phyloP scores from a whole-genome alignment of 2,113 vertebrate species.

The Tricholaema leucomelas region DNA sequence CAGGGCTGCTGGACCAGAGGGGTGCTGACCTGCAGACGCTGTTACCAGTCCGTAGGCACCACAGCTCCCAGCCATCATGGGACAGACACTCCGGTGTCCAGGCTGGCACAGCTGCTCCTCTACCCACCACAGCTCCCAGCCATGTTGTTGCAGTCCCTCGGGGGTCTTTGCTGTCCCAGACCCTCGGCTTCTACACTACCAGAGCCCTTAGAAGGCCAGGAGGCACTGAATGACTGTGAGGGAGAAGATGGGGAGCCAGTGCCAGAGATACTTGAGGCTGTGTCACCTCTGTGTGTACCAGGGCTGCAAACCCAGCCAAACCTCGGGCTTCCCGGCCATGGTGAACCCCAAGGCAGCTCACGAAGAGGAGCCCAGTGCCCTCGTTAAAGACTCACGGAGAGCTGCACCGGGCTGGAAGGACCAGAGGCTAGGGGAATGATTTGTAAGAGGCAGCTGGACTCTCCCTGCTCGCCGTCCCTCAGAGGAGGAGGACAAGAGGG shows the following conservation, averaged over 20 bases:
- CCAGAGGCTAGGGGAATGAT: background rate
- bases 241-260: background rate
- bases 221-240: accelerated
- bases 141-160: background rate
- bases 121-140: background rate
- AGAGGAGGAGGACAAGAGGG: background rate
- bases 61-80: background rate
- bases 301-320: background rate
- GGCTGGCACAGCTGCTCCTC: too few relatives aligned
- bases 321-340: accelerated
- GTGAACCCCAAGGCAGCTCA: too few relatives aligned
- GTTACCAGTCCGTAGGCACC: background rate
- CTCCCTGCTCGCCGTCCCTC: background rate
- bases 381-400: too few relatives aligned
- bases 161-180: background rate
- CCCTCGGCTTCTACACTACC: background rate
- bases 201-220: background rate
- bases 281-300: accelerated
- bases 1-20: background rate
- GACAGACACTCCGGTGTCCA: background rate
- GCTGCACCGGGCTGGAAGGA: background rate
- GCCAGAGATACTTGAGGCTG: accelerated
- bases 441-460: background rate
- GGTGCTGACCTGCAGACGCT: background rate
- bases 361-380: too few relatives aligned